These are phyloP conservation scores for Saxicola maurus DNA, from an alignment of 2,797 vertebrate species.

Conservation along the genomic window DNA sequence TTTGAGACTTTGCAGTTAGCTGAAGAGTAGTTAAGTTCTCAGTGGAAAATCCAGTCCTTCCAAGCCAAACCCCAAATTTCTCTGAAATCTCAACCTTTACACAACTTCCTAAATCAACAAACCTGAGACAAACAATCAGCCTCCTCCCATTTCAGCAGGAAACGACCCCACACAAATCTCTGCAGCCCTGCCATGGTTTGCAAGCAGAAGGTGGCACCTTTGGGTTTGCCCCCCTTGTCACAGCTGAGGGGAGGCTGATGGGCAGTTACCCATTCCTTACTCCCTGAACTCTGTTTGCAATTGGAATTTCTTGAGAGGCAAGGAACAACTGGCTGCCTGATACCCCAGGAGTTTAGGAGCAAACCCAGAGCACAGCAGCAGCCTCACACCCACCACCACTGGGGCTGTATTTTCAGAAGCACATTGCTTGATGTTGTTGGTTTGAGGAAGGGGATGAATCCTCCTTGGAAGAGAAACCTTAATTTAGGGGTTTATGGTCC, in stretches of 20 bases:
- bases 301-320: too few species aligned
- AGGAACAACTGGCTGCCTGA: fast-evolving
- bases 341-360: not conserved
- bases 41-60: not conserved
- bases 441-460: not conserved
- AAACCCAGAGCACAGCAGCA: not conserved
- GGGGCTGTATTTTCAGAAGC: not conserved
- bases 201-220: not conserved
- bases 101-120: not conserved
- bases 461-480: not conserved
- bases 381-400: not conserved
- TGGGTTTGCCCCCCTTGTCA: not conserved
- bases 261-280: not conserved
- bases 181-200: not conserved
- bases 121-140: not conserved
- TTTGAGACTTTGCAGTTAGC: not conserved
- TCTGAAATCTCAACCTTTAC: not conserved
- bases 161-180: not conserved
- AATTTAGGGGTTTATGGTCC: not conserved
- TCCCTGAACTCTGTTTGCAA: not conserved
- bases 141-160: not conserved
- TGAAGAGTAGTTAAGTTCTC: not conserved
- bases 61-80: not conserved
- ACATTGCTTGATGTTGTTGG: fast-evolving
- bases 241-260: not conserved